Percentiles rank a stretch among this genome's conserved stretches.
Conservation (phyloP, 2,797 vertebrate genomes). For the Mallotus villosus region DNA sequence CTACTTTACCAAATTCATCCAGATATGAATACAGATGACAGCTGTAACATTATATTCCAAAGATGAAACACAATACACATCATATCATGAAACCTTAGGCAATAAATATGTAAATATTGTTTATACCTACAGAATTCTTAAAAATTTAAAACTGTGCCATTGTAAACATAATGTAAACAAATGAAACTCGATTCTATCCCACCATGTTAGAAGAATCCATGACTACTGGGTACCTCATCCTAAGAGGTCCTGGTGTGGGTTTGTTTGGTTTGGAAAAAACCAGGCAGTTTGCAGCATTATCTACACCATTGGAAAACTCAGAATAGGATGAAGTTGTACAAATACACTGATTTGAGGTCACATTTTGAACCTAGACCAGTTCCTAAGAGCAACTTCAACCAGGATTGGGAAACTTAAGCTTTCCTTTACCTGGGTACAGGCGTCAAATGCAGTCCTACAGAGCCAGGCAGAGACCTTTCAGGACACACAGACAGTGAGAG, state of each 20-base stretch:
- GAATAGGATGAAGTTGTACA: constrained; percentile 37
- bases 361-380: constrained; percentile 7
- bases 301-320: constrained; percentile 74
- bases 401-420: constrained; percentile 35
- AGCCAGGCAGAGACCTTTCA: constrained; percentile 47
- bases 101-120: constrained; percentile 97
- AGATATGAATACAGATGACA: constrained; percentile 91
- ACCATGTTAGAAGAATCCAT: constrained; percentile 77
- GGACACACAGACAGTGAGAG: constrained; percentile 25
- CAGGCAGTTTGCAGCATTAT: constrained; percentile 89
- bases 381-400: constrained; percentile 33
- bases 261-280: constrained; percentile 73
- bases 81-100: constrained; percentile 90
- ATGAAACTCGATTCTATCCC: constrained; percentile 88
- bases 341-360: constrained; percentile 7
- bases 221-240: constrained; percentile 70
- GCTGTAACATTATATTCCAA: constrained; percentile 99
- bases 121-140: constrained; percentile 76
- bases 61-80: constrained; percentile 96
- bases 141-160: constrained; percentile 93
- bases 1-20: constrained; percentile 97
- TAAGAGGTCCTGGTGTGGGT: constrained; percentile 73
- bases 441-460: constrained; percentile 26
- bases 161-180: constrained; percentile 99
- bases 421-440: constrained; percentile 29